Evolutionary conservation across 2,888 invertebrate species (phyloP), one percentile per base, ranked within the genome.

Genomic region (Lucinisca nassula): DNA sequence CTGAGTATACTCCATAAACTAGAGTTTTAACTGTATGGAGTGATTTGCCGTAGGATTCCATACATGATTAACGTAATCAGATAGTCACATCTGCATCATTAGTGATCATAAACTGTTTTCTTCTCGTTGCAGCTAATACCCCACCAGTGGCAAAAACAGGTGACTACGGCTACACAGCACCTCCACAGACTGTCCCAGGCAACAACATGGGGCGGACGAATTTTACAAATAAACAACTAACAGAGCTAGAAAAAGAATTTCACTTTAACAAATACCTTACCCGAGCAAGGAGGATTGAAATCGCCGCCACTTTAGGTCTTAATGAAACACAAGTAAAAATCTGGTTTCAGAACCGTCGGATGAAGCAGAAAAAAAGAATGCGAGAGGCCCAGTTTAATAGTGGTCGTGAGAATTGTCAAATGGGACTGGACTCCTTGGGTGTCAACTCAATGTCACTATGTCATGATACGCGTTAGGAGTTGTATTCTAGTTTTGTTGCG

Each of bases 261-360:
- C 99, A 99, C 96, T 99, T 99, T 97, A 99, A 99, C 97, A 99
- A 99, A 97, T 99, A 99, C 97, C 97, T 99, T 95, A 99, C 99
- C 55, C 97, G 99, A 93, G 99, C 99, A 55, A 97, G 99, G 92
- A 97, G 99, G 94, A 99, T 99, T 96, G 99, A 99, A 97, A 99
- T 99, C 92, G 99, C 99, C 0, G 98, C 98, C 1, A 98, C 99
- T 2, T 97, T 99, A 81, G 98, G 99, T 95, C 97, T 99, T 79
- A 99, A 99, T 96, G 99, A 99, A 96, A 95, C 99, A 0, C 99
- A 99, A 97, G 96, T 96, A 49, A 96, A 96, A 94, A 96, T 96
- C 79, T 96, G 96, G 96, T 96, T 96, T 92, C 96, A 96, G 92
- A 96, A 96, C 88, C 92, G 96, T 40, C 90, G 96, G 70, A 96